Evolutionary conservation across 2,113 vertebrate species (phyloP).

Genomic region (Prochilodus magdalenae): DNA sequence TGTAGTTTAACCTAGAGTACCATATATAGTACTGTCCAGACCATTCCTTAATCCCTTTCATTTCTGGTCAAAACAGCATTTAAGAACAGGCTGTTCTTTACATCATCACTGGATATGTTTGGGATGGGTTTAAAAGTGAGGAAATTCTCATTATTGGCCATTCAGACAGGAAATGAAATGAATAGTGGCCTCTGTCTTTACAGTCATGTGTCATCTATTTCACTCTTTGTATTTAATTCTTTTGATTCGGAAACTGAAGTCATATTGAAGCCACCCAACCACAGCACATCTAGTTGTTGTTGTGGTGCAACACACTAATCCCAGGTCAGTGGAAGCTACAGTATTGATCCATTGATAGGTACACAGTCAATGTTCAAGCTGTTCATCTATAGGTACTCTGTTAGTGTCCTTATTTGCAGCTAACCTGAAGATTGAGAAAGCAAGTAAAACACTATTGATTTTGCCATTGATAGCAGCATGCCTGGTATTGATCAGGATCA

Average conservation of each 20-base stretch:
- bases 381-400: slow-evolving; percentile 49
- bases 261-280: background rate
- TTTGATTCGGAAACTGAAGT: background rate
- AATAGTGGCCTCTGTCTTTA: too few species aligned
- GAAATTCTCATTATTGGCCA: too few species aligned
- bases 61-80: too few species aligned
- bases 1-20: background rate
- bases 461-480: slow-evolving; percentile 62
- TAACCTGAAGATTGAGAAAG: slow-evolving; percentile 52
- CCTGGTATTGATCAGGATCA: slow-evolving; percentile 60
- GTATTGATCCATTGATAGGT: slow-evolving; percentile 43
- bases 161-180: too few species aligned
- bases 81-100: too few species aligned
- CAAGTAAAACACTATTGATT: slow-evolving; percentile 65
- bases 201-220: background rate
- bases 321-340: slow-evolving; percentile 4
- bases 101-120: too few species aligned
- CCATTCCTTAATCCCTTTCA: too few species aligned
- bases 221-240: background rate
- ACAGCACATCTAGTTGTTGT: background rate
- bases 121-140: too few species aligned
- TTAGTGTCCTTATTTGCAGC: slow-evolving; percentile 56
- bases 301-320: slow-evolving; percentile 4
- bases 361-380: slow-evolving; percentile 48
- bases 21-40: too few species aligned